Conservation (phyloP, 2,113 vertebrate genomes). For the Dissostichus mawsoni region DNA sequence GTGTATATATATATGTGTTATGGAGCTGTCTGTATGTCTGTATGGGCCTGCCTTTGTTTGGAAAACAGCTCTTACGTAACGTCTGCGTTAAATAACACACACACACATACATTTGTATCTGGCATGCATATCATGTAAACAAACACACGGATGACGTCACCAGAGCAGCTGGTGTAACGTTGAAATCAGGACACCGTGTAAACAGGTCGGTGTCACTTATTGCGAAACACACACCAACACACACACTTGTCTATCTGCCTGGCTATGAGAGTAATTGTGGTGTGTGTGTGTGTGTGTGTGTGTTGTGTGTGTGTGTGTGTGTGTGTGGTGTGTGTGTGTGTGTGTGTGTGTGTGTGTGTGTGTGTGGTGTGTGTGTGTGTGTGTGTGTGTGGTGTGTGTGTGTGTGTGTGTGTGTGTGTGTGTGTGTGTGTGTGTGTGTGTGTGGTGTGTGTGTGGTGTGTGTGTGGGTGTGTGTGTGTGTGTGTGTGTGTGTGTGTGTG, state of each 20-base stretch:
- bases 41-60: neutral
- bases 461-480: neutral
- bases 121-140: neutral
- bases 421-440: neutral
- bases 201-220: slow-evolving; percentile 9
- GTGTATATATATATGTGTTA: no score
- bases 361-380: neutral
- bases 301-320: neutral
- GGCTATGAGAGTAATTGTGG: neutral
- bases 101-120: no score
- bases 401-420: neutral
- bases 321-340: neutral
- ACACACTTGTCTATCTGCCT: neutral
- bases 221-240: neutral
- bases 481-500: neutral
- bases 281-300: neutral
- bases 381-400: neutral
- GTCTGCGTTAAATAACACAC: neutral
- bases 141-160: slow-evolving; percentile 3
- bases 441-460: neutral
- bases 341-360: neutral
- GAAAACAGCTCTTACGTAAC: neutral
- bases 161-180: neutral
- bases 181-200: neutral
- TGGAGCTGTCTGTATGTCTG: neutral